A percentile compares a stretch with the other conserved stretches of the same genome.
Evolutionary conservation across 2,113 vertebrate species (phyloP).

Genomic region (Myxocyprinus asiaticus): DNA sequence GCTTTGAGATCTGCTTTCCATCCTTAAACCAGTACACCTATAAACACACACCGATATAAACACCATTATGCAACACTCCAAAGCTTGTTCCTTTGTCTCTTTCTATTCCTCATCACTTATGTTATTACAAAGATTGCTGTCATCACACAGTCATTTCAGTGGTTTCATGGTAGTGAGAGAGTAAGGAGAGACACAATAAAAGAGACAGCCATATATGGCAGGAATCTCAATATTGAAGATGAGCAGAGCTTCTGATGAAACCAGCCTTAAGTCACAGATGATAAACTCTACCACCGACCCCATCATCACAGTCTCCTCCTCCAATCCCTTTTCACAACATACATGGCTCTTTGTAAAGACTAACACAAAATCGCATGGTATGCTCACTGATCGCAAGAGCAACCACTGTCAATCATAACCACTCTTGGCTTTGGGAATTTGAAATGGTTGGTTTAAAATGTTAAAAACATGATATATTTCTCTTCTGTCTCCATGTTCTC

Average conservation of each 20-base stretch:
- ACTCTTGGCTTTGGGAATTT: too few species aligned
- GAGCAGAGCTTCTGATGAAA: too few species aligned
- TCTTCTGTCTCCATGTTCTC: too few species aligned
- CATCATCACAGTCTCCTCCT: background rate
- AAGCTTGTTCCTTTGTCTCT: background rate
- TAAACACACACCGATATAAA: slow-evolving; percentile 23
- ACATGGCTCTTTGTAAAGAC: background rate
- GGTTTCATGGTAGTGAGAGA: too few species aligned
- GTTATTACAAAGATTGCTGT: slow-evolving; percentile 44
- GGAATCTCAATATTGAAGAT: background rate
- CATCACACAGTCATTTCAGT: slow-evolving; percentile 54
- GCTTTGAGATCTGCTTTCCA: slow-evolving; percentile 97
- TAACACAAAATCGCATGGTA: too few species aligned
- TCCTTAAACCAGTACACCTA: slow-evolving; percentile 99
- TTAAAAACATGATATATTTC: too few species aligned
- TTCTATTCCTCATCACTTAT: background rate
- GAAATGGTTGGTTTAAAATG: too few species aligned
- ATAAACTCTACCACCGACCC: too few species aligned
- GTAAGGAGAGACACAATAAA: too few species aligned
- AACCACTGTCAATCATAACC: too few species aligned
- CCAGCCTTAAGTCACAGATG: too few species aligned
- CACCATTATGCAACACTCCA: slow-evolving; percentile 11
- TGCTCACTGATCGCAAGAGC: too few species aligned
- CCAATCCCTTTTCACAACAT: background rate
- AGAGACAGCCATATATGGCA: slow-evolving; percentile 33